phyloP scores from a whole-genome alignment of 2,888 invertebrate species.

The Agonum fuliginosum region DNA sequence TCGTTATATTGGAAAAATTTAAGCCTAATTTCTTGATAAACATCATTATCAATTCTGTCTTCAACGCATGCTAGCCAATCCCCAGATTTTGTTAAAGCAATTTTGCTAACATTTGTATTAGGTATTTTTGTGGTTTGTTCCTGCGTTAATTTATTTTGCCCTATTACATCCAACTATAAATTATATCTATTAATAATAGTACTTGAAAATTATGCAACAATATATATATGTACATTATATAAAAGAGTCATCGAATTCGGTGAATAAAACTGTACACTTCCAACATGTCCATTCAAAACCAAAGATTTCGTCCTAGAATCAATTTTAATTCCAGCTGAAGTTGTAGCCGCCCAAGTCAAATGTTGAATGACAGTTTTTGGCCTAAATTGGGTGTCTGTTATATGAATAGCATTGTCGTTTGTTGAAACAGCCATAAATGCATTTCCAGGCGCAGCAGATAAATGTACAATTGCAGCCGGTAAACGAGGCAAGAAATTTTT shows the following conservation, averaged over 20 bases:
- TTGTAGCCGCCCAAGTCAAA: conserved; percentile 78
- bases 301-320: conserved; percentile 81
- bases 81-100: conserved; percentile 80
- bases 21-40: conserved; percentile 78
- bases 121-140: conserved; percentile 77
- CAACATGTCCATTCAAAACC: conserved; percentile 83
- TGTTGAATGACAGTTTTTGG: conserved; percentile 80
- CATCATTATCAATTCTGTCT: conserved; percentile 76
- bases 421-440: conserved; percentile 80
- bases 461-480: conserved; percentile 79
- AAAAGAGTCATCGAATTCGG: conserved; percentile 79
- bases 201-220: too few species aligned
- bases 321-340: conserved; percentile 76
- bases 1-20: conserved; percentile 85
- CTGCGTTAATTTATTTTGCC: conserved; percentile 81
- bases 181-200: conserved; percentile 40
- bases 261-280: conserved; percentile 85
- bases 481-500: conserved; percentile 82
- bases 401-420: conserved; percentile 80
- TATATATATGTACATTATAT: conserved; percentile 78
- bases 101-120: conserved; percentile 80
- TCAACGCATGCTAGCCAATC: conserved; percentile 85
- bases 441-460: conserved; percentile 79
- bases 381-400: conserved; percentile 75
- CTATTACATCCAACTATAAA: conserved; percentile 80